Evolutionary conservation across 2,113 vertebrate species (phyloP).

Genomic region (Trogon surrucura): DNA sequence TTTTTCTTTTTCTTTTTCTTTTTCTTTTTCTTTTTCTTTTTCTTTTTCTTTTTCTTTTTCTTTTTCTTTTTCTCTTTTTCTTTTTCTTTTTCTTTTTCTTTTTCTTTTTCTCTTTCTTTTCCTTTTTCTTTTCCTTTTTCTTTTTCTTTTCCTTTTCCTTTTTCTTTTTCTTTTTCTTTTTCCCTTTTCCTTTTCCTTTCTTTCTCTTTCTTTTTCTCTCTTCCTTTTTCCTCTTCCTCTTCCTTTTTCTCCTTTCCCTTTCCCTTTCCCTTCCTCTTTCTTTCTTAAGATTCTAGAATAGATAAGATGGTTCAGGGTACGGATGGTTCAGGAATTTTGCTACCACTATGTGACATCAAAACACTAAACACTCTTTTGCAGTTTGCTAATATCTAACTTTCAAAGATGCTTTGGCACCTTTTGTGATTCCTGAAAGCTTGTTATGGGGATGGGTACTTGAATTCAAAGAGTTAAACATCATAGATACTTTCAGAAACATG

Average conservation of each 20-base stretch:
- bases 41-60: rapidly evolving
- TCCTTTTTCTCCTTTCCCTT: rapidly evolving
- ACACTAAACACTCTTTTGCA: not conserved
- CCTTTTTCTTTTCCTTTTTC: rapidly evolving
- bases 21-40: rapidly evolving
- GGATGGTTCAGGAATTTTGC: not conserved
- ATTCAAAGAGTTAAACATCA: not conserved
- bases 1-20: not conserved
- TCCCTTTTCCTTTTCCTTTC: rapidly evolving
- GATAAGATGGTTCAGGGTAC: not conserved
- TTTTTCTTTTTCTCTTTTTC: rapidly evolving
- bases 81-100: rapidly evolving
- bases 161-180: rapidly evolving
- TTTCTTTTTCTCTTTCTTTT: rapidly evolving
- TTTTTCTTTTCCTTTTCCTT: not conserved
- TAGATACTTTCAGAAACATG: not conserved
- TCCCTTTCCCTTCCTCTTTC: rapidly evolving
- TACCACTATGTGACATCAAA: not conserved
- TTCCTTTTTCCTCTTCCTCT: rapidly evolving
- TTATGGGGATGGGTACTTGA: not conserved
- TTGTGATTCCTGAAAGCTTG: not conserved
- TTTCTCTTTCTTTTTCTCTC: rapidly evolving
- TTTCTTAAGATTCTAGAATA: not conserved
- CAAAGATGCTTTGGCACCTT: not conserved
- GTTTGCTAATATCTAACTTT: not conserved